These are phyloP conservation scores for Mesopsocus fuscifrons DNA, from an alignment of 2,888 invertebrate genomes.

Conservation along the genomic window DNA sequence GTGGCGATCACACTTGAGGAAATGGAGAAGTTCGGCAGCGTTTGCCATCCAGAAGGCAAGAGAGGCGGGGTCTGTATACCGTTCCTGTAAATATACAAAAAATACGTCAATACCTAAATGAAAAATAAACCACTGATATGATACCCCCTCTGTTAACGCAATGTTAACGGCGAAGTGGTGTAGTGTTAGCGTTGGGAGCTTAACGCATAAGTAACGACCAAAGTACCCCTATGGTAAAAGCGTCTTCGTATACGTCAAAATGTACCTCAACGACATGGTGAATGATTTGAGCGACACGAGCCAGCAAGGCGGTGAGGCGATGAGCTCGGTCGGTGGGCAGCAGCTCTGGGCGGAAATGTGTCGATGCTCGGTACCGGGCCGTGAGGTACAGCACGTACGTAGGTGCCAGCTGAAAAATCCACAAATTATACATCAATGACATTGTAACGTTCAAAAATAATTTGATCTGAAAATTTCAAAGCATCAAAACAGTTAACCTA, in stretches of 20 bases:
- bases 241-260: no score
- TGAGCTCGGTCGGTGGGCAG: slow-evolving; percentile 84
- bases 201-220: no score
- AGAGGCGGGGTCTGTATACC: slow-evolving; percentile 68
- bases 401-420: slow-evolving; percentile 52
- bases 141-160: no score
- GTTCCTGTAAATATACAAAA: slow-evolving; percentile 36
- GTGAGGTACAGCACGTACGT: slow-evolving; percentile 93
- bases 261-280: slow-evolving; percentile 68
- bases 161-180: no score
- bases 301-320: slow-evolving; percentile 71
- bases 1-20: slow-evolving; percentile 88
- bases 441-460: no score
- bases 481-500: no score
- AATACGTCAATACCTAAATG: neutral
- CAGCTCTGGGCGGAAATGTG: slow-evolving; percentile 82
- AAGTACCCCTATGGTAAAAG: no score
- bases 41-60: slow-evolving; percentile 96
- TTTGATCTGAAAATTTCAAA: no score
- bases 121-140: no score
- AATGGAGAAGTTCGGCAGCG: slow-evolving; percentile 87
- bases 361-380: slow-evolving; percentile 83
- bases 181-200: no score
- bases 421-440: no score
- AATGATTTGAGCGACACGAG: slow-evolving; percentile 76